phyloP scores from a whole-genome alignment of 2,888 invertebrate genomes.

The Cepaea hortensis region DNA sequence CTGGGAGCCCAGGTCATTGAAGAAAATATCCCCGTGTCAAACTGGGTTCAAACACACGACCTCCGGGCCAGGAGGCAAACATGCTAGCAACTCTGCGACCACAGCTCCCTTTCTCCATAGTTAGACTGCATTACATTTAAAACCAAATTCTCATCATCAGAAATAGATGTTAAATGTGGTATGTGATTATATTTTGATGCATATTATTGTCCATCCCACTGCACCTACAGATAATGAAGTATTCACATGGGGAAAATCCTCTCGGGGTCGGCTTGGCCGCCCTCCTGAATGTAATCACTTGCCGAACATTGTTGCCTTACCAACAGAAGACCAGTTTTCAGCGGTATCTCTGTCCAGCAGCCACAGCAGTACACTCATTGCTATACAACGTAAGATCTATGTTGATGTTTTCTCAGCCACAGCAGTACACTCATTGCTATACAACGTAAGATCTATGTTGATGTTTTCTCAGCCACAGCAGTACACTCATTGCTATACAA shows the following conservation, averaged over 20 bases:
- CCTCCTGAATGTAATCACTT: conserved; percentile 62
- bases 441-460: conserved; percentile 62
- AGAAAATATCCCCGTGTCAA: too few relatives aligned
- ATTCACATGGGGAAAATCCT: conserved; percentile 74
- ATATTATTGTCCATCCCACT: not conserved
- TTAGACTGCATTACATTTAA: too few relatives aligned
- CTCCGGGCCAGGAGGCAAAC: too few relatives aligned
- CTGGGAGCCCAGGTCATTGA: too few relatives aligned
- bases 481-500: conserved; percentile 70
- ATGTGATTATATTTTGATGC: not conserved
- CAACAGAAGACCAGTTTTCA: conserved; percentile 60
- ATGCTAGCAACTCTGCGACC: too few relatives aligned
- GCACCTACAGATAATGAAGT: conserved; percentile 63
- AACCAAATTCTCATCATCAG: not conserved
- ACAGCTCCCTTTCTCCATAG: too few relatives aligned
- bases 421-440: conserved; percentile 71
- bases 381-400: conserved; percentile 66
- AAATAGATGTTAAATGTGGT: not conserved
- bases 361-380: conserved; percentile 73
- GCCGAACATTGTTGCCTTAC: conserved; percentile 65
- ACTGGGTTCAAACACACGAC: too few relatives aligned
- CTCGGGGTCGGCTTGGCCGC: conserved; percentile 73
- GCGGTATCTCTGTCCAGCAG: conserved; percentile 72
- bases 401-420: not conserved
- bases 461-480: conserved; percentile 67